A percentile compares a stretch with the other conserved stretches of the same genome.
phyloP scores from a whole-genome alignment of 1,140 invertebrate genomes.

The Pogonognathellus flavescens region DNA sequence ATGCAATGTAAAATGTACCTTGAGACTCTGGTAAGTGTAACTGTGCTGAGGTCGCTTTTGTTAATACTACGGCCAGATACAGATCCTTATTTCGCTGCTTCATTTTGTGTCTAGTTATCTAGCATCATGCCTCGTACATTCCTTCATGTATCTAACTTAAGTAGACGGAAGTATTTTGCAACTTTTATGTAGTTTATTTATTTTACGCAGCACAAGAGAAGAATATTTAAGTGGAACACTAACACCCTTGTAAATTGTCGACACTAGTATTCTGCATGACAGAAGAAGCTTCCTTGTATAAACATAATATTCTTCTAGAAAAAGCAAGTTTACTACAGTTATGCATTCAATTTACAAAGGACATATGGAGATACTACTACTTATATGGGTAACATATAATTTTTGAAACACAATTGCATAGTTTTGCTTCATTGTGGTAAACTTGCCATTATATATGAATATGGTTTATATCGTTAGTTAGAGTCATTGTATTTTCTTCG shows the following conservation, averaged over 20 bases:
- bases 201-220: slow-evolving; percentile 27
- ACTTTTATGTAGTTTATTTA: slow-evolving; percentile 42
- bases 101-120: slow-evolving; percentile 23
- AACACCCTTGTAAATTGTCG: slow-evolving; percentile 30
- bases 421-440: too few species aligned
- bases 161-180: slow-evolving; percentile 15
- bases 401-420: too few species aligned
- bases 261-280: not conserved
- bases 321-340: too few species aligned
- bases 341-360: too few species aligned
- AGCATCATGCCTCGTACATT: not conserved
- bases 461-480: too few species aligned
- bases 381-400: too few species aligned
- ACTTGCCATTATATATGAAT: too few species aligned
- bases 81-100: slow-evolving; percentile 22
- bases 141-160: not conserved
- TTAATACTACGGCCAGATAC: slow-evolving; percentile 7
- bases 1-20: too few species aligned
- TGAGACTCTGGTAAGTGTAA: too few species aligned
- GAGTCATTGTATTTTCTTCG: not conserved
- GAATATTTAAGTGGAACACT: slow-evolving; percentile 36
- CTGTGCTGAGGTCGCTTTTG: not conserved
- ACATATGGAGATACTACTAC: too few species aligned
- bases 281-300: slow-evolving; percentile 17
- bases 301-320: not conserved